Percentiles rank a stretch among this genome's conserved stretches.
These are phyloP conservation scores for Macrotus californicus DNA, from an alignment of 2,113 vertebrate species.

Conservation along the genomic window DNA sequence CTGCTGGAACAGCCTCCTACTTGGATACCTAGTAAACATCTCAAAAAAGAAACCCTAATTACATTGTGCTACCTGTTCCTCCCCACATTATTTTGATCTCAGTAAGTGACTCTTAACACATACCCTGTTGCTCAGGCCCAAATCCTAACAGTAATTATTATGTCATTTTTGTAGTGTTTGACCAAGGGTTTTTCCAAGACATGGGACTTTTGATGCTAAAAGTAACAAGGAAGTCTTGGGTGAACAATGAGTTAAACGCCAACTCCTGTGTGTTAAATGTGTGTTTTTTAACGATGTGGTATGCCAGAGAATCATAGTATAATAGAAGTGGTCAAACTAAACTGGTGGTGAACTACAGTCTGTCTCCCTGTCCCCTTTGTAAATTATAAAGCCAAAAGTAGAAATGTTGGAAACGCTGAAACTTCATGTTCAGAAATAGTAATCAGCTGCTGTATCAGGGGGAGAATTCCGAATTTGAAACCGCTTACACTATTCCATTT, in stretches of 20 bases:
- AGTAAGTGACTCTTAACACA: background rate
- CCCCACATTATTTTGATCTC: background rate
- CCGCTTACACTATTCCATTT: background rate
- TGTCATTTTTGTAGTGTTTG: background rate
- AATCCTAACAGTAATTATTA: background rate
- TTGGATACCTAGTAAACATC: background rate
- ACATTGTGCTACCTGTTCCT: accelerated
- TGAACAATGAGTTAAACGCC: background rate
- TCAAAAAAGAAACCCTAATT: background rate
- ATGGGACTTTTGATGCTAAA: background rate
- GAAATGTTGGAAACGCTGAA: background rate
- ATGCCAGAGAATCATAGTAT: background rate
- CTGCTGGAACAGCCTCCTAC: background rate
- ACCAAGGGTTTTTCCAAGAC: background rate
- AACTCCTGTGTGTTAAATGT: background rate
- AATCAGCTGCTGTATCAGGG: background rate
- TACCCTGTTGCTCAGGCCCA: background rate
- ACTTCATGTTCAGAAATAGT: background rate
- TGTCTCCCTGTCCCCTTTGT: background rate
- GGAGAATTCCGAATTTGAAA: background rate
- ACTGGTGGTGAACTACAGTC: background rate
- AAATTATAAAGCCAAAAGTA: background rate
- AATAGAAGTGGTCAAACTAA: background rate
- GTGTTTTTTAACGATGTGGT: background rate
- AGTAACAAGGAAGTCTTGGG: background rate